Base-by-base conservation (phyloP, 2,888 invertebrate genomes). In the Steinernema hermaphroditum region DNA sequence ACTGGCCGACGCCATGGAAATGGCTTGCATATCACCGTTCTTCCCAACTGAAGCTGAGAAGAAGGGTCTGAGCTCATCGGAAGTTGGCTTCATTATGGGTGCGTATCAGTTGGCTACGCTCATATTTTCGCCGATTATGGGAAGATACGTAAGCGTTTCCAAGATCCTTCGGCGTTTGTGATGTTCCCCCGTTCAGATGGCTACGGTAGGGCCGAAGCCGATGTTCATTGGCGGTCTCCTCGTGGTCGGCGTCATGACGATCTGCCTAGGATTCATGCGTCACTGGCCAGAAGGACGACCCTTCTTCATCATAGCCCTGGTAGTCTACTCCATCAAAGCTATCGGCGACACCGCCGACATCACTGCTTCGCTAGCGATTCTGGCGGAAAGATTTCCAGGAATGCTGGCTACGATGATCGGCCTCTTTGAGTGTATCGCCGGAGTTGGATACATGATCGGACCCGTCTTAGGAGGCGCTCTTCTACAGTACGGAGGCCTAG, bases 381-480 rank as follows among this genome's bases (percentile, higher is more conserved):
- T 86, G 19, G 86, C 87, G 16, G 77, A 82, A 69, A 80, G 82
- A 44, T 88, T 87, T 72, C 87, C 87, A 0, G 76, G 83, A 12
- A 79, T 84, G 72, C 82, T 87, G 0, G 81, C 86, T 27, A 85
- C 86, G 32, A 27, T 71, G 22, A 77, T 85, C 84, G 87, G 87
- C 41, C 77, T 86, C 12, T 78, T 83, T 19, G 87, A 87, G 75
- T 82, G 93, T 0, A 93, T 92, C 87, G 93, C 93, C 86, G 94
- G 94, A 0, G 74, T 90, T 91, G 80, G 94, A 91, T 89, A 94
- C 70, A 94, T 94, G 76, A 92, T 93, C 0, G 94, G 94, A 0
- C 94, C 94, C 0, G 93, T 92, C 0, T 90, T 94, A 0, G 94
- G 75, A 46, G 75, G 74, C 22, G 68, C 57, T 22, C 69, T 75